Percentiles rank a stretch among this genome's conserved stretches.
phyloP scores from a whole-genome alignment of 2,113 vertebrate species.

The Empidonax traillii region DNA sequence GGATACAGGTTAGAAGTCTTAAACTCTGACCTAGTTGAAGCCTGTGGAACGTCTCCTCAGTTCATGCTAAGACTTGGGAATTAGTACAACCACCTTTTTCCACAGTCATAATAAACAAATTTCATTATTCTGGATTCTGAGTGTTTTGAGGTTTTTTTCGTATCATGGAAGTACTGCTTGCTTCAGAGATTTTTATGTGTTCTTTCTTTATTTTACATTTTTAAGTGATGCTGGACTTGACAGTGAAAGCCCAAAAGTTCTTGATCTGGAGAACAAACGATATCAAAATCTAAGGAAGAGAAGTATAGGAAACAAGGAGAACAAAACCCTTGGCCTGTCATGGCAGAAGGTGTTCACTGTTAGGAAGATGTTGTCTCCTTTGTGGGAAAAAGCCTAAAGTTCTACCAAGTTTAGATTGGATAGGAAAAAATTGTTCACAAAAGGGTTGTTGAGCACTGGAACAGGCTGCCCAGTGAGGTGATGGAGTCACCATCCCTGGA shows the following conservation, averaged over 20 bases:
- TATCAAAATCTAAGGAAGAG: background rate
- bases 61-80: background rate
- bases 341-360: background rate
- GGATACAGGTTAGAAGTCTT: background rate
- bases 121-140: background rate
- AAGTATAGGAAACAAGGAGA: background rate
- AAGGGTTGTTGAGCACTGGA: background rate
- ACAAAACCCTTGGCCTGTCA: background rate
- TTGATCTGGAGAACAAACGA: background rate
- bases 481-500: background rate
- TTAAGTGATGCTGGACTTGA: background rate
- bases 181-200: background rate
- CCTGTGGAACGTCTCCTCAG: background rate
- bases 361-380: background rate
- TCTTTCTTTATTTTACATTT: background rate
- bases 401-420: background rate
- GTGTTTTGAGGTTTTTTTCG: background rate
- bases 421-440: background rate
- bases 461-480: background rate
- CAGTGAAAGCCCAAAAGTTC: background rate
- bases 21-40: background rate
- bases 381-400: background rate
- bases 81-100: background rate
- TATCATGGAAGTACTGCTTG: background rate
- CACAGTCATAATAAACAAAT: background rate